A percentile compares a stretch with the other conserved stretches of the same genome.
These are phyloP conservation scores for Leptothorax acervorum DNA, from an alignment of 2,888 invertebrate species.

Conservation along the genomic window DNA sequence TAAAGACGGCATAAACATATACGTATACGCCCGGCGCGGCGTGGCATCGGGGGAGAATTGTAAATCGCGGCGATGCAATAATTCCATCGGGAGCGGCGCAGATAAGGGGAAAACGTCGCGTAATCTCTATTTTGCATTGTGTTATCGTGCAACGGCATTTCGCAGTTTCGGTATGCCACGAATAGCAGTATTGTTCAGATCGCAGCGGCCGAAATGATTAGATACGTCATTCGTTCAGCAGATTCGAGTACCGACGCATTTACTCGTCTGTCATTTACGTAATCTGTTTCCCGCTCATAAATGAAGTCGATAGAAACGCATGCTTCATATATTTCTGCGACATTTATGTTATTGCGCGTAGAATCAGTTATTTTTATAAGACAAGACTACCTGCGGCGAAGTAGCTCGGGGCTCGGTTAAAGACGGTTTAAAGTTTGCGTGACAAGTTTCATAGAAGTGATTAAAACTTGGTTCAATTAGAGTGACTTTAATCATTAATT, in stretches of 20 bases:
- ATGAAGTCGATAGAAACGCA: not conserved
- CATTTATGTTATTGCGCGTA: not conserved
- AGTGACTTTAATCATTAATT: slow-evolving; percentile 64
- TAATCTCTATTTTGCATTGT: slow-evolving; percentile 37
- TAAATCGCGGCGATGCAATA: slow-evolving; percentile 53
- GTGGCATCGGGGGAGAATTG: not conserved
- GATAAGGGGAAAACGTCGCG: slow-evolving; percentile 48
- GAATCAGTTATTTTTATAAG: slow-evolving; percentile 29
- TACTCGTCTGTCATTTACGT: not conserved
- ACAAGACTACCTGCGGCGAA: slow-evolving; percentile 26
- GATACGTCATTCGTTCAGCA: slow-evolving; percentile 1
- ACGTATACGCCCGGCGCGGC: not conserved
- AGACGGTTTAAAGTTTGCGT: slow-evolving; percentile 57
- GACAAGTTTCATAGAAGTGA: slow-evolving; percentile 58
- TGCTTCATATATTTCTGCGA: not conserved
- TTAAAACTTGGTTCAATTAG: slow-evolving; percentile 62
- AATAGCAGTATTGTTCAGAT: slow-evolving; percentile 32
- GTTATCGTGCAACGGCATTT: slow-evolving; percentile 9
- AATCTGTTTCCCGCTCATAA: not conserved
- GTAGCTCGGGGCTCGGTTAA: slow-evolving; percentile 42
- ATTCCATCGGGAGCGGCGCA: slow-evolving; percentile 42
- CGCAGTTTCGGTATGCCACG: not conserved
- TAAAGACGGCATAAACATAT: slow-evolving; percentile 69
- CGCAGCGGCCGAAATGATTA: not conserved
- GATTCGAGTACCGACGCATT: not conserved